A percentile compares a stretch with the other conserved stretches of the same genome.
These are phyloP conservation scores for Rhea pennata DNA, from an alignment of 2,113 vertebrate genomes.

Conservation along the genomic window DNA sequence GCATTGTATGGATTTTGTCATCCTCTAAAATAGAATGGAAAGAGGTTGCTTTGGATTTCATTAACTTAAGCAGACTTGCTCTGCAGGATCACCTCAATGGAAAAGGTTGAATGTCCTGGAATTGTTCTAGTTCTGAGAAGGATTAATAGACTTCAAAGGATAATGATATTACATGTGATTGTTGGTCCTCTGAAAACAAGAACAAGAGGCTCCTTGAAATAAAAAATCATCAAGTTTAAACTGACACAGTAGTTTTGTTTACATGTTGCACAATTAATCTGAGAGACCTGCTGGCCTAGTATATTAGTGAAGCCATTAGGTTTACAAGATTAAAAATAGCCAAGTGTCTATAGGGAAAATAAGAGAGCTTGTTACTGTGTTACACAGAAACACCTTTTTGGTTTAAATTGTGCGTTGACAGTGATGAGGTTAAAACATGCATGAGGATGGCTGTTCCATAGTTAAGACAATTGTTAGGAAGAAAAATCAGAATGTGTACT, in stretches of 20 bases:
- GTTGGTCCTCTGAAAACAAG: background rate
- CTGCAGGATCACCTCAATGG: background rate
- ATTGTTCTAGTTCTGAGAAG: slow-evolving; percentile 16
- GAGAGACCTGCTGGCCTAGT: slow-evolving; percentile 50
- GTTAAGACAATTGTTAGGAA: background rate
- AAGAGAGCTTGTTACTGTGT: background rate
- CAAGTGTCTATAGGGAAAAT: background rate
- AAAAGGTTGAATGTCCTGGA: accelerated
- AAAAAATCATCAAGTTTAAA: slow-evolving; percentile 21
- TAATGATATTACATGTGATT: background rate
- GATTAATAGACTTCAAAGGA: slow-evolving; percentile 50
- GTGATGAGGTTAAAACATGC: background rate
- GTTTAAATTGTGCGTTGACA: background rate
- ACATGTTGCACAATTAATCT: slow-evolving; percentile 50
- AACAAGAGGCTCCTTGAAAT: slow-evolving; percentile 22
- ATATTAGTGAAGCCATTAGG: background rate
- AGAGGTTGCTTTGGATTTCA: slow-evolving; percentile 10
- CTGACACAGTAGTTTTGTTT: slow-evolving; percentile 28
- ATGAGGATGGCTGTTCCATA: background rate
- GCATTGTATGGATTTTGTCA: background rate
- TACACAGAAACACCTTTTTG: background rate
- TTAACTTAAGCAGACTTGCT: background rate
- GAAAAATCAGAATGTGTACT: background rate
- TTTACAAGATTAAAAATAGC: background rate
- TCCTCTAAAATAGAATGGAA: background rate